phyloP scores from a whole-genome alignment of 1,140 invertebrate genomes.

The Thalassaphorura encarpata region DNA sequence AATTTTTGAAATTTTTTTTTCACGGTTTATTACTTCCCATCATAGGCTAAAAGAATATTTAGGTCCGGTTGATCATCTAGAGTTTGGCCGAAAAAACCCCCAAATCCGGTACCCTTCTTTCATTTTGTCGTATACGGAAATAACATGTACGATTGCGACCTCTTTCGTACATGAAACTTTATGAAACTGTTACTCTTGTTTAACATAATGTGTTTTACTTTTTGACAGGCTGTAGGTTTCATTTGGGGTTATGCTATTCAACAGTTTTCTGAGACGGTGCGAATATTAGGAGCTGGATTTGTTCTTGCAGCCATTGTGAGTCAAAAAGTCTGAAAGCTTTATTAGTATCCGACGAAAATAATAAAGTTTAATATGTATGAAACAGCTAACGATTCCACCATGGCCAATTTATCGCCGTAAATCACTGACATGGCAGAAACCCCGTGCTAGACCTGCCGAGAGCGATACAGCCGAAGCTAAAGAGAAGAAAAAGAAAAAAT shows the following conservation, averaged over 20 bases:
- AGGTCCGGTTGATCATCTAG: no score
- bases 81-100: no score
- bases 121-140: no score
- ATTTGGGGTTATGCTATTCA: slow-evolving; percentile 89
- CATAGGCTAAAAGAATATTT: no score
- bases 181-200: no score
- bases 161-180: no score
- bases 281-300: slow-evolving; percentile 83
- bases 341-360: no score
- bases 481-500: slow-evolving; percentile 34
- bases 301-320: slow-evolving; percentile 69
- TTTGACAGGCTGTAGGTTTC: slow-evolving; percentile 60
- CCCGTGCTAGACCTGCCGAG: slow-evolving; percentile 38
- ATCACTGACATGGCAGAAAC: slow-evolving; percentile 82
- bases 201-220: neutral
- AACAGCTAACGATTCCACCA: slow-evolving; percentile 70
- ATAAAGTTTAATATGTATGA: no score
- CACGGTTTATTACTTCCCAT: no score
- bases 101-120: no score
- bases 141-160: no score
- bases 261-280: slow-evolving; percentile 89
- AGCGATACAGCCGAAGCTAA: slow-evolving; percentile 15
- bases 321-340: slow-evolving; percentile 13
- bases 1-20: neutral
- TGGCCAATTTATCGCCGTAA: slow-evolving; percentile 86